Evolutionary conservation across 2,888 invertebrate species (phyloP).

Genomic region (Phasia obesa): DNA sequence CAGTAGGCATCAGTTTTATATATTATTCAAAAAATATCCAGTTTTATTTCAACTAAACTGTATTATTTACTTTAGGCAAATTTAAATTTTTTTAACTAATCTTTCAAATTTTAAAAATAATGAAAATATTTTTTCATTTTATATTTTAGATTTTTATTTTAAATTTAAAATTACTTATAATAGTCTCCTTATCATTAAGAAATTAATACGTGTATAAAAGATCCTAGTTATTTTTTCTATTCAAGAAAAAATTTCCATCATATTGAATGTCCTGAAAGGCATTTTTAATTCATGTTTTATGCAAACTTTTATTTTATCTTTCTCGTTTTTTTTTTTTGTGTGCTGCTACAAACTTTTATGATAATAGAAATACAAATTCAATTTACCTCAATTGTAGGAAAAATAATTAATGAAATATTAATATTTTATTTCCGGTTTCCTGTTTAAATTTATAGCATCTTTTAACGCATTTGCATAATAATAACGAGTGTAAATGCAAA

Average conservation of each 20-base stretch:
- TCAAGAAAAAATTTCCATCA: neutral
- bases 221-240: no score
- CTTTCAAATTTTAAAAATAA: no score
- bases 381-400: neutral
- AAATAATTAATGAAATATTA: slow-evolving; percentile 7
- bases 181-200: no score
- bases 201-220: no score
- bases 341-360: neutral
- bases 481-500: neutral
- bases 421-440: slow-evolving; percentile 63
- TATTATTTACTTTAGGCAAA: no score
- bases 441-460: slow-evolving; percentile 61
- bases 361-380: neutral
- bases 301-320: neutral
- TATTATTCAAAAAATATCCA: slow-evolving; percentile 8
- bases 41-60: neutral
- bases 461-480: slow-evolving; percentile 64
- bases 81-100: no score
- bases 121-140: no score
- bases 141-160: no score
- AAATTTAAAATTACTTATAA: no score
- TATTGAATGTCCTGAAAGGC: neutral
- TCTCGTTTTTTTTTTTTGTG: neutral
- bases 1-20: neutral
- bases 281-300: neutral